phyloP scores from a whole-genome alignment of 2,113 vertebrate genomes.

The Mystacornis crossleyi region DNA sequence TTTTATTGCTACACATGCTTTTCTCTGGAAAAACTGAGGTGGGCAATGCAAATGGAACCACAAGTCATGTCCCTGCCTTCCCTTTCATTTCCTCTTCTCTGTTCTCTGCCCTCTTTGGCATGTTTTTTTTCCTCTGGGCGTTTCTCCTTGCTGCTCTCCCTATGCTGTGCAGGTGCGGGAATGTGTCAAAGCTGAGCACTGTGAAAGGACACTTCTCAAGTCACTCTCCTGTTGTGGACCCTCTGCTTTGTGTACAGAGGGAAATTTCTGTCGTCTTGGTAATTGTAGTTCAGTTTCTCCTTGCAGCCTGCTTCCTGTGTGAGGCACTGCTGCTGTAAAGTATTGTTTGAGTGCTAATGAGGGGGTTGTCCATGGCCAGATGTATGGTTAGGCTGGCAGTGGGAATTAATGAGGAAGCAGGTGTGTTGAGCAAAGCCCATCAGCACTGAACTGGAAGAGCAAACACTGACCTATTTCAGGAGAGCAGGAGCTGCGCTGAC shows the following conservation, averaged over 20 bases:
- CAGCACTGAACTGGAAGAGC: not conserved
- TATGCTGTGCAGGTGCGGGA: not conserved
- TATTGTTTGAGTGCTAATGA: not conserved
- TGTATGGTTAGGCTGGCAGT: not conserved
- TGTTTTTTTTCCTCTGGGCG: not conserved
- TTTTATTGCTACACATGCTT: constrained; percentile 11
- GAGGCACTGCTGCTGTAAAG: not conserved
- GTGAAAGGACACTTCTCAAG: not conserved
- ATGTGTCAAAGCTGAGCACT: not conserved
- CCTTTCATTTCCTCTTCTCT: constrained; percentile 31
- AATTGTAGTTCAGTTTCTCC: not conserved
- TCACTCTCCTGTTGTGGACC: not conserved
- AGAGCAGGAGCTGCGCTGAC: not conserved
- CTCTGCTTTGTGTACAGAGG: not conserved
- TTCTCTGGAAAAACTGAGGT: constrained; percentile 46
- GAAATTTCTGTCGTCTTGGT: not conserved
- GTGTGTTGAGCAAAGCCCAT: not conserved
- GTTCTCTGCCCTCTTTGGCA: not conserved
- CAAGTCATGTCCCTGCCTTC: constrained; percentile 18
- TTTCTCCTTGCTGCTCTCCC: not conserved
- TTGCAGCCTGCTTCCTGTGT: not conserved
- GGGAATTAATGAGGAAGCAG: constrained; percentile 7
- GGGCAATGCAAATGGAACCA: not conserved
- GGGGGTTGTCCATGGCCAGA: not conserved
- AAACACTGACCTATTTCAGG: not conserved